A percentile compares a stretch with the other conserved stretches of the same genome.
Evolutionary conservation across 2,888 invertebrate species (phyloP).

Genomic region (Chrysotoxum bicinctum): DNA sequence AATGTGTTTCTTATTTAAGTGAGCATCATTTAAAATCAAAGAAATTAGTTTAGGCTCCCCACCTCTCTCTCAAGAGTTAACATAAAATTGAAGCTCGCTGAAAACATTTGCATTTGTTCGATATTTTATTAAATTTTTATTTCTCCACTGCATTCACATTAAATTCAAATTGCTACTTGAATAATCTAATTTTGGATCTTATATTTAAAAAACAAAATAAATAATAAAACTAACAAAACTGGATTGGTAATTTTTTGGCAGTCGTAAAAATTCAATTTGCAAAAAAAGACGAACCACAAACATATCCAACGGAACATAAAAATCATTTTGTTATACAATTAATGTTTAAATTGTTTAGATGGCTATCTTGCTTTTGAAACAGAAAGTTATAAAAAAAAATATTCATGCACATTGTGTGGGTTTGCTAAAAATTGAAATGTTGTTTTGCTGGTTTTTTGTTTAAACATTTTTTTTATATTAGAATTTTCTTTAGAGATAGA

Average conservation of each 20-base stretch:
- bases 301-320: slow-evolving; percentile 34
- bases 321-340: slow-evolving; percentile 47
- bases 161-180: slow-evolving; percentile 18
- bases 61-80: neutral
- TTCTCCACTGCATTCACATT: slow-evolving; percentile 32
- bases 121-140: neutral
- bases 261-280: slow-evolving; percentile 30
- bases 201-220: neutral
- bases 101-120: neutral
- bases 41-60: neutral
- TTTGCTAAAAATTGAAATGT: slow-evolving; percentile 52
- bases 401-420: slow-evolving; percentile 55
- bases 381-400: neutral
- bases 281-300: neutral
- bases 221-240: neutral
- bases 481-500: neutral
- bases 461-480: neutral
- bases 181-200: slow-evolving; percentile 20
- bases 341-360: slow-evolving; percentile 35
- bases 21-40: neutral
- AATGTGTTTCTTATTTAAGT: neutral
- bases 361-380: slow-evolving; percentile 17
- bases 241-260: neutral
- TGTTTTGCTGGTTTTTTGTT: slow-evolving; percentile 53
- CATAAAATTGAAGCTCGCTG: neutral